These are phyloP conservation scores for Thalassophryne amazonica DNA, from an alignment of 2,797 vertebrate species.

Conservation along the genomic window DNA sequence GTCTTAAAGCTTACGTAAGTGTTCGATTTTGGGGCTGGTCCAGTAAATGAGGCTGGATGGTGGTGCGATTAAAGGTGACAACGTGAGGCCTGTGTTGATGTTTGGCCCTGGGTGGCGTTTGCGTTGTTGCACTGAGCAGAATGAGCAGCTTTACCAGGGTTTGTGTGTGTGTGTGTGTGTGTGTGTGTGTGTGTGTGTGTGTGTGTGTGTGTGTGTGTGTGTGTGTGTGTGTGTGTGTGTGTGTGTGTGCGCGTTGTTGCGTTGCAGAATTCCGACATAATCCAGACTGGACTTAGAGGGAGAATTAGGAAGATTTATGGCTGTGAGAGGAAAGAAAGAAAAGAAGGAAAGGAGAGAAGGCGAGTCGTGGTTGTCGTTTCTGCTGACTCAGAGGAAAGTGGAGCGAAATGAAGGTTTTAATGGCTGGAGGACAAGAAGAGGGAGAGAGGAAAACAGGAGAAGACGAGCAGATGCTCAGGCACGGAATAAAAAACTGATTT, in stretches of 20 bases:
- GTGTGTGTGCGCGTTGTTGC: slow-evolving; percentile 1
- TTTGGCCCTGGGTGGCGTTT: too few species aligned
- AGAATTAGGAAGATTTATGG: not conserved
- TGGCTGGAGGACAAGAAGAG: slow-evolving; percentile 38
- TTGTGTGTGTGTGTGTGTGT: too few species aligned
- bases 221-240: too few species aligned
- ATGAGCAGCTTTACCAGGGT: too few species aligned
- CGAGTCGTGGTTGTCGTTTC: slow-evolving; percentile 27
- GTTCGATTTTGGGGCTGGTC: too few species aligned
- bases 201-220: too few species aligned
- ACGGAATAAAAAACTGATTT: slow-evolving; percentile 18
- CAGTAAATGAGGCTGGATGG: too few species aligned
- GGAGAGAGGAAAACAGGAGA: slow-evolving; percentile 3
- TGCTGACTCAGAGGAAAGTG: slow-evolving; percentile 76
- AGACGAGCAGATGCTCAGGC: not conserved
- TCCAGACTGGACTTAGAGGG: not conserved
- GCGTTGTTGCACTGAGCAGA: too few species aligned
- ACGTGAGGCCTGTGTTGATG: too few species aligned
- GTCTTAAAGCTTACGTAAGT: too few species aligned
- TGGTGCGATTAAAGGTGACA: too few species aligned
- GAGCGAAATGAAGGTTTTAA: slow-evolving; percentile 69
- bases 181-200: too few species aligned
- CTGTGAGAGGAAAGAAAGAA: not conserved
- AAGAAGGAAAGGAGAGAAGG: not conserved
- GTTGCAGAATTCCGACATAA: not conserved